Base-by-base conservation (phyloP, 2,888 invertebrate genomes). In the Agrilus biguttatus region DNA sequence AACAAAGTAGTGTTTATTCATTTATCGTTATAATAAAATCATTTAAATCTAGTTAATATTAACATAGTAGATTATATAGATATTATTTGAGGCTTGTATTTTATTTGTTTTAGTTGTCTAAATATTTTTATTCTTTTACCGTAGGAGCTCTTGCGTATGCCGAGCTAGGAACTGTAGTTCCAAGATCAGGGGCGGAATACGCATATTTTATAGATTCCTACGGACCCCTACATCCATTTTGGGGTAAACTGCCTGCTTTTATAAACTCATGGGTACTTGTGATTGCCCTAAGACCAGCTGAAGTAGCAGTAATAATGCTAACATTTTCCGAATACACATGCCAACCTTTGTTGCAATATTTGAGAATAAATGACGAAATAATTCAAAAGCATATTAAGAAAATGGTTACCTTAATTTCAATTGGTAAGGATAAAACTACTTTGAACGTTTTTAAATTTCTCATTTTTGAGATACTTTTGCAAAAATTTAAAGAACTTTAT, bases 131-230 rank as follows among this genome's bases (percentile, higher is more conserved):
- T 36, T 45, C 34, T 40, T 45, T 40, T 45, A 41, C 70, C 70
- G 41, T 55, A 83, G 83, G 87, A 51, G 86, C 86, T 1, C 61
- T 87, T 46, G 79, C 82, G 2, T 88, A 84, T 57, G 83, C 86
- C 33, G 88, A 88, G 67, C 66, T 88, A 41, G 85, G 86, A 28
- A 82, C 83, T 0, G 78, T 86, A 1, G 76, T 87, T 5, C 80
- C 80, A 1, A 72, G 80, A 55, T 85, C 86, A 1, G 88, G 88
- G 2, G 86, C 84, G 2, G 86, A 87, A 63, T 87, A 87, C 60
- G 75, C 82, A 2, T 88, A 85, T 59, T 79, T 84, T 55, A 71
- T 78, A 59, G 81, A 81, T 58, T 80, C 84, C 1, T 84, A 82
- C 61, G 70, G 75, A 8, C 75, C 77, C 5, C 63, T 72, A 37